Conservation (phyloP, 2,888 invertebrate genomes). For the Scrobipalpa atriplicella region DNA sequence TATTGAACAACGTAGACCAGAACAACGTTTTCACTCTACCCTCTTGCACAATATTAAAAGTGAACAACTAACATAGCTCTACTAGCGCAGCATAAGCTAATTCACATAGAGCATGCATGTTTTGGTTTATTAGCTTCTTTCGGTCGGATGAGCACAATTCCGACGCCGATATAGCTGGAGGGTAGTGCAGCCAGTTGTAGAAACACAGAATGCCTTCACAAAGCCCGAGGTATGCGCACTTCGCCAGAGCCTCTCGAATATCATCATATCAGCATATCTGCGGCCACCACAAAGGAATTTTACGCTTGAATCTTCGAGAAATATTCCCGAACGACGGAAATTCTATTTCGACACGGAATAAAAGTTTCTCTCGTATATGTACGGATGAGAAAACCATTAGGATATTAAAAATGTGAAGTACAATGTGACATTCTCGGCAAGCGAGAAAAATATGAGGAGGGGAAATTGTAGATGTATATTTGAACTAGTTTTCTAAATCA, state of each 20-base stretch:
- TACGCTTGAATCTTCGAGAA: constrained; percentile 57
- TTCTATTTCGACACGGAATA: constrained; percentile 57
- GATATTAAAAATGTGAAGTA: constrained; percentile 49
- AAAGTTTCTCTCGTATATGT: constrained; percentile 44
- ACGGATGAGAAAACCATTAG: constrained; percentile 53
- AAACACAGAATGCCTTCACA: constrained; percentile 20
- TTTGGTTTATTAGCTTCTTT: constrained; percentile 4
- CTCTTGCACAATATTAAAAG: neutral
- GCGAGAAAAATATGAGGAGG: too few relatives aligned
- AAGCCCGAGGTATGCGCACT: constrained; percentile 42
- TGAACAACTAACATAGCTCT: neutral
- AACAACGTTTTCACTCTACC: neutral
- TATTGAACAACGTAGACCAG: too few relatives aligned
- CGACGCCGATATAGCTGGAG: constrained; percentile 7
- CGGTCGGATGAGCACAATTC: neutral
- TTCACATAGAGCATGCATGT: neutral
- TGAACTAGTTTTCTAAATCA: too few relatives aligned
- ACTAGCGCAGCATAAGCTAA: neutral
- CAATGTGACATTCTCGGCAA: constrained; percentile 24
- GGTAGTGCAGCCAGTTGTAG: neutral
- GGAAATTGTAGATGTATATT: neutral
- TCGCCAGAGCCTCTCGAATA: constrained; percentile 49
- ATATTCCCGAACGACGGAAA: constrained; percentile 59
- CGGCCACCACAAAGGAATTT: constrained; percentile 59
- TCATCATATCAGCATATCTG: constrained; percentile 61